Conservation (phyloP, 2,797 vertebrate genomes). For the Nyctibius grandis region DNA sequence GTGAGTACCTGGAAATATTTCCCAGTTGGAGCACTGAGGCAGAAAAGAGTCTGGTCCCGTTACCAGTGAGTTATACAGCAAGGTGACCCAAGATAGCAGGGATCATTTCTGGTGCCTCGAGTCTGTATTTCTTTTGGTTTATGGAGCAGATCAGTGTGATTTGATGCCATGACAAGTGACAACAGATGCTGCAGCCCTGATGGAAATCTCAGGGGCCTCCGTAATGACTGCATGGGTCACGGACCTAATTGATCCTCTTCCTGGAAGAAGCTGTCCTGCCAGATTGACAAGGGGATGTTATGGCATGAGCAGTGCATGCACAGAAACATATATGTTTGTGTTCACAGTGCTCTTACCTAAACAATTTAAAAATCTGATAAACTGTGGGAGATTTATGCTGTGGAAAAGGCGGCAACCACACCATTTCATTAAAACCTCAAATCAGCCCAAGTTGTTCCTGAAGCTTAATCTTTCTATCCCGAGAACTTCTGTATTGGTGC, state of each 20-base stretch:
- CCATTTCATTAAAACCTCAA: not conserved
- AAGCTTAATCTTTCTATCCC: not conserved
- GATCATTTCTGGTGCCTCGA: not conserved
- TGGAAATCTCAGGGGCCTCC: not conserved
- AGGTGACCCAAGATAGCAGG: not conserved
- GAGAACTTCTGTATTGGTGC: not conserved
- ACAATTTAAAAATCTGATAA: not conserved
- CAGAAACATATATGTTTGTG: not conserved
- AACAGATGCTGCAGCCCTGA: slow-evolving; percentile 15
- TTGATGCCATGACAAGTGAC: slow-evolving; percentile 35
- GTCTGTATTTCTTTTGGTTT: slow-evolving; percentile 16
- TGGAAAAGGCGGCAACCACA: not conserved
- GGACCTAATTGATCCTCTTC: slow-evolving; percentile 25
- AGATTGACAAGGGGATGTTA: not conserved
- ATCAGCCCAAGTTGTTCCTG: not conserved
- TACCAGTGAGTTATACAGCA: not conserved
- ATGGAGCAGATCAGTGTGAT: not conserved
- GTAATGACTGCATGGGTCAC: slow-evolving; percentile 13
- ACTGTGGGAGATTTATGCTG: not conserved
- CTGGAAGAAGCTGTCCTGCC: not conserved
- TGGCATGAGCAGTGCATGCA: not conserved
- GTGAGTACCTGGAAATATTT: not conserved
- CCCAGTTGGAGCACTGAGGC: not conserved
- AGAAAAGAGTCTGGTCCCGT: not conserved
- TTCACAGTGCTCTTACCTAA: not conserved